phyloP scores from a whole-genome alignment of 1,140 invertebrate species.

The Solen grandis region DNA sequence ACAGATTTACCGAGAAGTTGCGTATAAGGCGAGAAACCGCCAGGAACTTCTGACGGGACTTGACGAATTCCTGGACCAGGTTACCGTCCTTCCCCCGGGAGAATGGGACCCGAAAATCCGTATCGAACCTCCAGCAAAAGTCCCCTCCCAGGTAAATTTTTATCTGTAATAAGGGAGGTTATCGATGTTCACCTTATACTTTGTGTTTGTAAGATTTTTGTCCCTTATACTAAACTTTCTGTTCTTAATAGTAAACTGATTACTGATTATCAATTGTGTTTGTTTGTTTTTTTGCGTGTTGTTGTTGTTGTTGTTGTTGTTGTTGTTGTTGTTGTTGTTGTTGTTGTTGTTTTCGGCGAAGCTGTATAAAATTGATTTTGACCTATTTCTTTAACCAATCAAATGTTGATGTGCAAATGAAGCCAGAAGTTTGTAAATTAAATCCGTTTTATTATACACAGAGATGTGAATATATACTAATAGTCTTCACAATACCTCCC shows the following conservation, averaged over 20 bases:
- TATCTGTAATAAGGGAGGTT: not conserved
- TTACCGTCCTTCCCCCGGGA: constrained; percentile 97
- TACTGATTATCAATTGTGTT: too few species aligned
- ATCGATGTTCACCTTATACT: not conserved
- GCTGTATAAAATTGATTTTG: too few species aligned
- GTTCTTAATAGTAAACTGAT: constrained; percentile 88
- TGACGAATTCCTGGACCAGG: constrained; percentile 97
- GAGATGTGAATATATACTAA: too few species aligned
- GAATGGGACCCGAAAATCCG: constrained; percentile 85
- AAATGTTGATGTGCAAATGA: too few species aligned
- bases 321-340: constrained; percentile 9
- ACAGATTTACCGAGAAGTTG: constrained; percentile 92
- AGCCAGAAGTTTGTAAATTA: too few species aligned
- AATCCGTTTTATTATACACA: too few species aligned
- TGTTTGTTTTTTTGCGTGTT: too few species aligned
- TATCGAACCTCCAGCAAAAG: constrained; percentile 76
- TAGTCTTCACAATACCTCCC: too few species aligned
- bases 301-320: constrained; percentile 7
- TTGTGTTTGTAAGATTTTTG: not conserved
- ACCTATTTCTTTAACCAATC: too few species aligned
- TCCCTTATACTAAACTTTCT: constrained; percentile 63
- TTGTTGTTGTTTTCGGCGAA: not conserved
- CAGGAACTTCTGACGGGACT: constrained; percentile 94
- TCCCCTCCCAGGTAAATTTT: constrained; percentile 78
- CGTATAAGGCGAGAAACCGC: constrained; percentile 92